phyloP scores from a whole-genome alignment of 1,140 invertebrate species.

The Cherax quadricarinatus region DNA sequence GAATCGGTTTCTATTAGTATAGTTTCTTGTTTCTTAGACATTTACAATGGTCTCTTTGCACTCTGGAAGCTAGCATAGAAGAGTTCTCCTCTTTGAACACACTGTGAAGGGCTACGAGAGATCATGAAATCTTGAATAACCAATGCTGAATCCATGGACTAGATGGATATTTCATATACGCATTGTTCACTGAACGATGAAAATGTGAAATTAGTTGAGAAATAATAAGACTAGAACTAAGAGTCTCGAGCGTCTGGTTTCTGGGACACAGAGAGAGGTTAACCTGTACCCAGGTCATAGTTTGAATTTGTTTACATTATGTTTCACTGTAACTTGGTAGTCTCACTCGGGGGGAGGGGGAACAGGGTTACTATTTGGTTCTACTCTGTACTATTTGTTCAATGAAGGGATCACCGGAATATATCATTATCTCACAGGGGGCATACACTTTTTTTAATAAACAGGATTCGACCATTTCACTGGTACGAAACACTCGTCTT shows the following conservation, averaged over 20 bases:
- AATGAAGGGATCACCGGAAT: slow-evolving; percentile 54
- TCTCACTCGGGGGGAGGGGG: slow-evolving; percentile 33
- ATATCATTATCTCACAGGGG: slow-evolving; percentile 38
- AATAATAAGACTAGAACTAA: slow-evolving; percentile 49
- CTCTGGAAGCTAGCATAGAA: background rate
- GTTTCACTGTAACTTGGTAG: slow-evolving; percentile 41
- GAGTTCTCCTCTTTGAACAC: slow-evolving; percentile 12
- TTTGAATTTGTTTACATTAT: slow-evolving; percentile 10
- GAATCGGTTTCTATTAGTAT: background rate
- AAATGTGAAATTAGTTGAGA: slow-evolving; percentile 29
- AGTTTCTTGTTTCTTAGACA: slow-evolving; percentile 10
- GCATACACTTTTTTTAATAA: background rate
- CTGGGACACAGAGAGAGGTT: slow-evolving; percentile 26
- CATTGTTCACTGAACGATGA: slow-evolving; percentile 17
- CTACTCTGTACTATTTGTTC: slow-evolving; percentile 57
- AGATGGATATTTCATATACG: slow-evolving; percentile 10
- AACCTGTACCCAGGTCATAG: slow-evolving; percentile 39
- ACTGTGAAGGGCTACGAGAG: slow-evolving; percentile 14
- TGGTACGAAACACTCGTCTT: slow-evolving; percentile 34
- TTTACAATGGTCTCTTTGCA: slow-evolving; percentile 25
- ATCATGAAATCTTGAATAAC: slow-evolving; percentile 30
- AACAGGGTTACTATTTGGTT: slow-evolving; percentile 53
- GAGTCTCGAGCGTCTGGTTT: slow-evolving; percentile 33
- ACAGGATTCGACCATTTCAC: slow-evolving; percentile 48
- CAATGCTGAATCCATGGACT: slow-evolving; percentile 24